Base-by-base conservation (phyloP, 2,113 vertebrate genomes). In the Thamnaconus septentrionalis region DNA sequence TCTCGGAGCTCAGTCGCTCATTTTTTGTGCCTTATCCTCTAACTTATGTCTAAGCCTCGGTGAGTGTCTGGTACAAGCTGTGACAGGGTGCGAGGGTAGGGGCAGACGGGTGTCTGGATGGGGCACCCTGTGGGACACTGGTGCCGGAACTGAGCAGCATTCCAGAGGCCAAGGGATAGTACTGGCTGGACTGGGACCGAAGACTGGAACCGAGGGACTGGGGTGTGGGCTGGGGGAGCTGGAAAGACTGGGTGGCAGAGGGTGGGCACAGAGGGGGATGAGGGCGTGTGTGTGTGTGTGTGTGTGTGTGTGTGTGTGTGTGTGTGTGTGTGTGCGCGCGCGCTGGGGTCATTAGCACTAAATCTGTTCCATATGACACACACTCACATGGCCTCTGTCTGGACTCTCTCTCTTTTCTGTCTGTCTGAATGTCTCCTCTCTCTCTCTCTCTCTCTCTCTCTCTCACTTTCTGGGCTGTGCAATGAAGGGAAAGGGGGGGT, bases 281-380 rank as follows among this genome's bases (percentile, higher is more conserved):
- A 40, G 65, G 53, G 53, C 57, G 46, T 47, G 61, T 62, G 66
- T 8, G 18, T 42, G 54, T 56, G 78, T 52, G 18, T 12, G 18
- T 69, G 7, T 39, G 65, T 50, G 53, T 59, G 46, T 47, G 61
- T 62, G 66, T 8, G 18, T 42, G 54, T 56, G 78, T 52, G 18
- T 69, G 7, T 39, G 65, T 50, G 53, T 59, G 46, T 47, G 61
- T 62, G 66, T 8, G 18, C 18, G 18, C 18, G 18, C 18, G 18
- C 18, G 18, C 18, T 12, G 12, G 73, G 79, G 82, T 83, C 88
- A 86, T 90, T 89, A 84, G 84, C 57, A 92, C 94, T 95, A 95
- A 97, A 96, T 92, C 96, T 94, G 91, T 92, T 93, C 93, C 94
- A 92, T 96, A 97, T 97, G 96, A 96, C 93, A 93, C 89, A 88